Conservation (phyloP, 2,113 vertebrate genomes). For the Himantopus leucocephalus region DNA sequence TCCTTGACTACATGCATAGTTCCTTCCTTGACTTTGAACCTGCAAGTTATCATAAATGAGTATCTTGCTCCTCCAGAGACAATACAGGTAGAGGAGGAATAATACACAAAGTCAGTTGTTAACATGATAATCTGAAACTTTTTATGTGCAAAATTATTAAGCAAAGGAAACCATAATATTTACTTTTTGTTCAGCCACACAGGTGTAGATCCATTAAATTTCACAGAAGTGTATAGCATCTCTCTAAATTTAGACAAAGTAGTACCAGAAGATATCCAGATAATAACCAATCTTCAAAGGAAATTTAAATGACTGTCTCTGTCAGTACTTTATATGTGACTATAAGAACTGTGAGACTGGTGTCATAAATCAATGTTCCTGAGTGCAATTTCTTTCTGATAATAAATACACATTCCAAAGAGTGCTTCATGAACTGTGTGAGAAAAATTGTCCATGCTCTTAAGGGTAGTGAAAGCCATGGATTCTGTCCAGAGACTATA, state of each 20-base stretch:
- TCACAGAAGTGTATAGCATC: background rate
- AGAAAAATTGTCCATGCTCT: background rate
- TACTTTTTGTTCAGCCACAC: background rate
- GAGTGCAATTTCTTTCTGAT: background rate
- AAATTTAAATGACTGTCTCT: background rate
- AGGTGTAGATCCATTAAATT: background rate
- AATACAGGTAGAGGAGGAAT: fast-evolving
- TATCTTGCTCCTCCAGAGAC: background rate
- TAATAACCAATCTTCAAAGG: background rate
- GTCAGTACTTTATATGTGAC: background rate
- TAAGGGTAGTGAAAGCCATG: background rate
- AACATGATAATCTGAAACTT: fast-evolving
- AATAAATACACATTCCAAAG: background rate
- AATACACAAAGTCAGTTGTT: background rate
- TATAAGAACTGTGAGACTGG: background rate
- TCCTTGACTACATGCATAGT: background rate
- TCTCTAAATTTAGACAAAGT: background rate
- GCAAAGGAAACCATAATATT: background rate
- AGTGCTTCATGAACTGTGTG: background rate
- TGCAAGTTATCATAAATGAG: background rate
- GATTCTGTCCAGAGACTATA: background rate
- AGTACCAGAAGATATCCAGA: background rate
- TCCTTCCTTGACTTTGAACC: background rate
- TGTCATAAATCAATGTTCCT: background rate
- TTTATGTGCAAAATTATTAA: background rate